Base-by-base conservation (phyloP, 2,888 invertebrate genomes). In the Actias luna region DNA sequence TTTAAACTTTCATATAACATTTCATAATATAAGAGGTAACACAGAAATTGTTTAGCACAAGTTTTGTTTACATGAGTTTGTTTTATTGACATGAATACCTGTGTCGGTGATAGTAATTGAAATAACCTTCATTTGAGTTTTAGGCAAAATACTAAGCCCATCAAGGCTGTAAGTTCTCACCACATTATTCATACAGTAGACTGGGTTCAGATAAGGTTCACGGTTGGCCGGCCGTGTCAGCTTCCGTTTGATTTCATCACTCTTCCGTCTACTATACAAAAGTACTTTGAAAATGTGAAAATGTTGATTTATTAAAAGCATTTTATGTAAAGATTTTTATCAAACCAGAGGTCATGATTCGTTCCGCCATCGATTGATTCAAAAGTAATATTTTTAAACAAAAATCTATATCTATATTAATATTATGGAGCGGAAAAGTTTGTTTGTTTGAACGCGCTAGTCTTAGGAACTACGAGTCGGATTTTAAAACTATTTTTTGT, bases 201-300 rank as follows among this genome's bases (percentile, higher is more conserved):
- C 36, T n/a, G 16, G 29, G 22, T 29, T 27, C 29, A 55, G 29
- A 82, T 77, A 79, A 73, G 65, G 70, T 82, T 86, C 84, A 88
- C 83, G 89, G 84, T 85, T 75, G 72, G 82, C 62, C 78, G 82
- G 65, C 59, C 72, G 69, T 77, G 68, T 69, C 63, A 66, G 80
- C 82, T 87, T 90, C 90, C 89, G 89, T 79, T 77, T 74, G 84
- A 84, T 91, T 88, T 85, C 89, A 87, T 88, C 89, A 87, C 75
- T 66, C 71, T 85, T 88, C 88, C 88, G 84, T 42, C 29, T 55
- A 29, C n/a, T 10, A 55, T 7, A 29, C 55, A 27, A 29, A 29
- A 29, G 55, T n/a, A n/a, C 55, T 25, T 52, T 55, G 57, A 39
- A 39, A 63, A 60, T 31, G 36, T 25, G 25, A 42, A 33, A 55